Percentiles rank a stretch among this genome's conserved stretches.
Conservation (phyloP, 2,113 vertebrate species). For the Centrocercus urophasianus region DNA sequence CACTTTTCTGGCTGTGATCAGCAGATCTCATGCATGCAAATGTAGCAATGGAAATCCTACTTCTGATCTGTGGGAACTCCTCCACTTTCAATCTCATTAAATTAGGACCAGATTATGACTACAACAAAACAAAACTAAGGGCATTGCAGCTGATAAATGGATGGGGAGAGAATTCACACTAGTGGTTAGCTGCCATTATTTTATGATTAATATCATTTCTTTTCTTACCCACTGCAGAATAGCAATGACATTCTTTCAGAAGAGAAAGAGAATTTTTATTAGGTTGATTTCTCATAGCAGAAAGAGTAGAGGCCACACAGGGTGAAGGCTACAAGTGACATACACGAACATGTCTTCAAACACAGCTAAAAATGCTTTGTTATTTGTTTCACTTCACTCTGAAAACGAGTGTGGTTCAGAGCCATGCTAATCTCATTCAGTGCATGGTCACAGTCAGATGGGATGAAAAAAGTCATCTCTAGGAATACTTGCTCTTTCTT, state of each 20-base stretch:
- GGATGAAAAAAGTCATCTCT: not conserved
- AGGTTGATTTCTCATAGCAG: not conserved
- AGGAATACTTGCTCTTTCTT: not conserved
- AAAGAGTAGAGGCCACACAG: conserved; percentile 1
- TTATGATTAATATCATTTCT: conserved; percentile 45
- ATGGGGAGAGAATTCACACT: not conserved
- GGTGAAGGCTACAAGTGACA: not conserved
- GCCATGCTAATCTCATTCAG: not conserved
- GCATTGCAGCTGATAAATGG: not conserved
- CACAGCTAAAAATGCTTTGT: not conserved
- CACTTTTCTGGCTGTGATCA: not conserved
- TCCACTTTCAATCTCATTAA: conserved; percentile 57
- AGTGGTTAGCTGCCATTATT: conserved; percentile 30
- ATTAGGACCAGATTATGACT: conserved; percentile 32
- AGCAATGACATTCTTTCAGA: conserved; percentile 42
- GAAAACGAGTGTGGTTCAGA: not conserved
- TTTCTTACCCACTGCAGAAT: conserved; percentile 45
- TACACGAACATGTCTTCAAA: not conserved
- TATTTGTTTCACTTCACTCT: not conserved
- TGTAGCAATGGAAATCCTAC: not conserved
- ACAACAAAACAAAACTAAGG: conserved; percentile 9
- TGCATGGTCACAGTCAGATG: not conserved
- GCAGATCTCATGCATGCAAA: not conserved
- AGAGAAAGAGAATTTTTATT: conserved; percentile 36
- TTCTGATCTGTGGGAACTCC: conserved; percentile 28